A percentile compares a stretch with the other conserved stretches of the same genome.
Conservation (phyloP, 2,113 vertebrate genomes). For the Tachycineta bicolor region DNA sequence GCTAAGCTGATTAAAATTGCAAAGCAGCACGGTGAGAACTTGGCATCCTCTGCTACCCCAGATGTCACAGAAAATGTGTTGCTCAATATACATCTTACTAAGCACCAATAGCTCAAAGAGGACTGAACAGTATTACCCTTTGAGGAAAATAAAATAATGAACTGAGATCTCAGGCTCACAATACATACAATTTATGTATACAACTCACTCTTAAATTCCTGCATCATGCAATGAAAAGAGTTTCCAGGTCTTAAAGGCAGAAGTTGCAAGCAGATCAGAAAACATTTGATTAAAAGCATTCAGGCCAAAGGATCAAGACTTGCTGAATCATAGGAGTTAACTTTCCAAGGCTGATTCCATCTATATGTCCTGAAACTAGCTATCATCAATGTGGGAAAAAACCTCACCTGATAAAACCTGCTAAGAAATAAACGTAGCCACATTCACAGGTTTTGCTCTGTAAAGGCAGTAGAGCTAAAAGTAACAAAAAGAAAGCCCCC, state of each 20-base stretch:
- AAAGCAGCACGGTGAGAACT: not conserved
- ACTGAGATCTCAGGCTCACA: not conserved
- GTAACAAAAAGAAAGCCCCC: not conserved
- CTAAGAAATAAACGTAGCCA: not conserved
- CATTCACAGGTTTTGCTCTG: not conserved
- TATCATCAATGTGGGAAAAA: not conserved
- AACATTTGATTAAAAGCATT: not conserved
- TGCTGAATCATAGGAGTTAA: not conserved
- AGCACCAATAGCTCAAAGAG: not conserved
- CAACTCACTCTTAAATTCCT: not conserved
- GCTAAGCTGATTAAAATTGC: not conserved
- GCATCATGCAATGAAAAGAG: not conserved
- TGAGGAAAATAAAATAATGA: not conserved
- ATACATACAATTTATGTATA: not conserved
- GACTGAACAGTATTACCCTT: not conserved
- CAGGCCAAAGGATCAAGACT: not conserved
- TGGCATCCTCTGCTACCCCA: not conserved
- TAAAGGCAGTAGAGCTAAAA: not conserved
- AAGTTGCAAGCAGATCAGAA: not conserved
- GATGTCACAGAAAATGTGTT: not conserved
- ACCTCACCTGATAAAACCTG: not conserved
- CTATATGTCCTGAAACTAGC: not conserved
- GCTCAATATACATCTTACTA: not conserved
- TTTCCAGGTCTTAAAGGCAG: not conserved
- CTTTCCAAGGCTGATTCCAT: not conserved